Evolutionary conservation across 2,888 invertebrate genomes (phyloP), one percentile per base, ranked within the genome.

Genomic region (Drosophila dives): DNA sequence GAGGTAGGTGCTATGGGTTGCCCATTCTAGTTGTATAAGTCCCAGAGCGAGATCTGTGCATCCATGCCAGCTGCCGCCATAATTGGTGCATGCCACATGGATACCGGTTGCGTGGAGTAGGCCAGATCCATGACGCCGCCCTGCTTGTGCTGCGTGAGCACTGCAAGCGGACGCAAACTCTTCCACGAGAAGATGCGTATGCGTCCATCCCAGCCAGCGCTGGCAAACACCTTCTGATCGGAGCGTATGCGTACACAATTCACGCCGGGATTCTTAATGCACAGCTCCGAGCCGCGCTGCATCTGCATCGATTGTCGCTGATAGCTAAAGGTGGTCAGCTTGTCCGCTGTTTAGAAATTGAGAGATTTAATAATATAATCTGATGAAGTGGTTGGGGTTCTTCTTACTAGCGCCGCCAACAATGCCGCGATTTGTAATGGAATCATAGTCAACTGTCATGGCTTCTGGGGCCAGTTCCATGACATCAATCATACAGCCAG

Each of bases 101-200:
- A 94, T 10, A 96, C 95, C 75, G 94, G 94, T 53, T 94, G 94
- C 0, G 94, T 93, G 4, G 97, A 96, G 93, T 96, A 97, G 50
- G 94, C 94, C 65, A 97, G 94, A 91, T 96, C 96, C 90, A 96
- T 95, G 58, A 97, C 94, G n/a, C 95, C 94, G 40, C 95, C 94
- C 75, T 95, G 94, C 75, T 94, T 95, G 86, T 97, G 97, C 84
- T 96, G 95, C 0, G 95, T 95, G 42, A 97, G 93, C 59, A 96
- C 96, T 2, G 95, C 97, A 69, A 97, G 92, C 5, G 95, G 95
- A 60, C 96, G 94, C 45, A 97, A 92, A 62, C 95, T 96, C 91
- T 95, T 96, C 96, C 96, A 96, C 2, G 97, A 97, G 91, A 95
- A 97, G 75, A 97, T 94, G 75, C 97, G 94, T 71, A 97, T 93